Evolutionary conservation across 2,888 invertebrate species (phyloP).

Genomic region (Plebejus argus): DNA sequence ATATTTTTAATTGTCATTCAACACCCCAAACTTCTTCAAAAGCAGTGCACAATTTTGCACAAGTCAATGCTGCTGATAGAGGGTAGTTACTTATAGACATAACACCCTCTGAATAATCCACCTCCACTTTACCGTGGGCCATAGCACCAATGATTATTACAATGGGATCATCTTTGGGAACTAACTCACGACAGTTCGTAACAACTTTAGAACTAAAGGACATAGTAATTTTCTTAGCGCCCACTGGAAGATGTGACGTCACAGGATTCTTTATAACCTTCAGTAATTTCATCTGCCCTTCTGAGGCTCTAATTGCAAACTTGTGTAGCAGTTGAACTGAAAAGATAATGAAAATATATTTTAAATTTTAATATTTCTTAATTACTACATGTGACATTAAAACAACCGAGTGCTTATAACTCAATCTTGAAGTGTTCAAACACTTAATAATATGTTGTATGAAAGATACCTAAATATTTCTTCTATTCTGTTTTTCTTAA

Average conservation of each 20-base stretch:
- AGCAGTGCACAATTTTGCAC: conserved; percentile 95
- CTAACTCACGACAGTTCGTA: conserved; percentile 86
- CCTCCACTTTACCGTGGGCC: conserved; percentile 95
- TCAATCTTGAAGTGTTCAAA: background rate
- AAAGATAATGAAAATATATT: conserved; percentile 50
- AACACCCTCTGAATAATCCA: conserved; percentile 94
- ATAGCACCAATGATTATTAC: conserved; percentile 97
- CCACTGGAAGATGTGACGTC: conserved; percentile 95
- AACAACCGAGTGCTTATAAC: background rate
- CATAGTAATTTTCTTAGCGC: conserved; percentile 93
- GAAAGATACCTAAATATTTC: too few species aligned
- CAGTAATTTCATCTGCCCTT: conserved; percentile 92
- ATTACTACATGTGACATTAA: background rate
- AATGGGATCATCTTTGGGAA: conserved; percentile 90
- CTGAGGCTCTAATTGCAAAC: conserved; percentile 94
- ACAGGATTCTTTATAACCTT: conserved; percentile 99
- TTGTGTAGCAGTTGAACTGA: conserved; percentile 97
- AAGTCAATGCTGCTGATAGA: conserved; percentile 96
- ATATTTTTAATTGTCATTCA: conserved; percentile 62
- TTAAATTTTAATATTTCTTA: background rate
- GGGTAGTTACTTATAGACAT: conserved; percentile 98
- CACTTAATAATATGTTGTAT: background rate
- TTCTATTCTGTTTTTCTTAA: too few species aligned
- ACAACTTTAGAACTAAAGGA: conserved; percentile 91
- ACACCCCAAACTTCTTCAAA: conserved; percentile 97